Percentiles rank a stretch among this genome's conserved stretches.
phyloP scores from a whole-genome alignment of 2,888 invertebrate genomes.

The Dastarcus helophoroides region DNA sequence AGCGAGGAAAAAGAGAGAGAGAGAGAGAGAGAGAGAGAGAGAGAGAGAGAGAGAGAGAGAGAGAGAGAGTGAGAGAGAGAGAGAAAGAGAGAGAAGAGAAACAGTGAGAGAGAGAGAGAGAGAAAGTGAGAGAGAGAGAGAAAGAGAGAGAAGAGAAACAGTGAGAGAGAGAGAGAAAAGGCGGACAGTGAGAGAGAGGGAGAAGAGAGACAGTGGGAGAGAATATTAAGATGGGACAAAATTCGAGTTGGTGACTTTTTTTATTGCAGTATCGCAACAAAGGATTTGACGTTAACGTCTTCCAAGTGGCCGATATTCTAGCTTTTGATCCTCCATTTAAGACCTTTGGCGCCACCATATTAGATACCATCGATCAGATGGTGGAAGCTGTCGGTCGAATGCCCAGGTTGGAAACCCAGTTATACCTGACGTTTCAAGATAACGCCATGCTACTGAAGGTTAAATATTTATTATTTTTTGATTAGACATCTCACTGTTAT shows the following conservation, averaged over 20 bases:
- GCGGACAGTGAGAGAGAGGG: no score
- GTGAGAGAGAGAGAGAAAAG: no score
- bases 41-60: no score
- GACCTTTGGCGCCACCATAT: conserved; percentile 58
- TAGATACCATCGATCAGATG: conserved; percentile 62
- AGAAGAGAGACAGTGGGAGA: no score
- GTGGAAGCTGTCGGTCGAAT: conserved; percentile 58
- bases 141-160: no score
- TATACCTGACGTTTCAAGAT: conserved; percentile 53
- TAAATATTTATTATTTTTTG: conserved; percentile 8
- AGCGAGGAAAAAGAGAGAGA: no score
- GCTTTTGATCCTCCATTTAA: conserved; percentile 66
- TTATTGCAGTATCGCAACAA: conserved; percentile 50
- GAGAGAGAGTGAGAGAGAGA: no score
- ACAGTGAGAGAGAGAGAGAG: no score
- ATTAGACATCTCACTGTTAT: no score
- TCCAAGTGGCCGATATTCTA: conserved; percentile 48
- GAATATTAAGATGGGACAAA: neutral
- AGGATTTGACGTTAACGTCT: conserved; percentile 54
- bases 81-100: no score
- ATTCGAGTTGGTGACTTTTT: conserved; percentile 12
- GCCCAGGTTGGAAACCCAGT: conserved; percentile 68
- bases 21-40: no score
- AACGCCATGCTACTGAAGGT: conserved; percentile 28
- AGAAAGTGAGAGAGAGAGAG: no score